Evolutionary conservation across 2,113 vertebrate genomes (phyloP), one percentile per base, ranked within the genome.

Genomic region (Zeus faber): DNA sequence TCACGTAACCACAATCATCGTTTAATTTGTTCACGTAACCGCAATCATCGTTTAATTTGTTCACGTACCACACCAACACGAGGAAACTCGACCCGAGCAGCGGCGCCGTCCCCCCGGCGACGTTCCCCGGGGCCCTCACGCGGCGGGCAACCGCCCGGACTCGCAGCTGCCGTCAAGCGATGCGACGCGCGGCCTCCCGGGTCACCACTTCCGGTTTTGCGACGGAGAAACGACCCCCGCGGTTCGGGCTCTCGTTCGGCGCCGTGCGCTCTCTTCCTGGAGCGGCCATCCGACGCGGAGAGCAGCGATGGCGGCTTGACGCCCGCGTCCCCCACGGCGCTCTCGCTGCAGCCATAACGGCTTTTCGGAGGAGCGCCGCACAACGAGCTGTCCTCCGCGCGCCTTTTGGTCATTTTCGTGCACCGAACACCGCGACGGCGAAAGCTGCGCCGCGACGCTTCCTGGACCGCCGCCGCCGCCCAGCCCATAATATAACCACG

Each of bases 381-480:
- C 20, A 64, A 31, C 44, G 76, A 40, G 1, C 18, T 5, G 23
- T 71, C 51, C 17, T 89, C 88, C 0, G 82, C 64, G 2, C 68
- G 74, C 20, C 89, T 81, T 58, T 91, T 90, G 25, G 78, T 74
- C 89, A 88, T 90, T 1, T 39, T 16, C 52, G 33, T 45, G 17
- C 1, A n/a, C n/a, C n/a, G n/a, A n/a, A n/a, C n/a, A n/a, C n/a
- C n/a, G n/a, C n/a, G n/a, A n/a, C n/a, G n/a, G n/a, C n/a, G 33
- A 14, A 37, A n/a, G 18, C 41, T 21, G 41, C 21, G n/a, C n/a
- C n/a, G n/a, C n/a, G n/a, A n/a, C n/a, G n/a, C n/a, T n/a, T n/a
- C n/a, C n/a, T n/a, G n/a, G n/a, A n/a, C n/a, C 40, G 40, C 17
- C 40, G 3, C 40, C n/a, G 40, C n/a, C n/a, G 17, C 41, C 6